Evolutionary conservation across 1,140 invertebrate genomes (phyloP).

Genomic region (Holotrichia oblita): DNA sequence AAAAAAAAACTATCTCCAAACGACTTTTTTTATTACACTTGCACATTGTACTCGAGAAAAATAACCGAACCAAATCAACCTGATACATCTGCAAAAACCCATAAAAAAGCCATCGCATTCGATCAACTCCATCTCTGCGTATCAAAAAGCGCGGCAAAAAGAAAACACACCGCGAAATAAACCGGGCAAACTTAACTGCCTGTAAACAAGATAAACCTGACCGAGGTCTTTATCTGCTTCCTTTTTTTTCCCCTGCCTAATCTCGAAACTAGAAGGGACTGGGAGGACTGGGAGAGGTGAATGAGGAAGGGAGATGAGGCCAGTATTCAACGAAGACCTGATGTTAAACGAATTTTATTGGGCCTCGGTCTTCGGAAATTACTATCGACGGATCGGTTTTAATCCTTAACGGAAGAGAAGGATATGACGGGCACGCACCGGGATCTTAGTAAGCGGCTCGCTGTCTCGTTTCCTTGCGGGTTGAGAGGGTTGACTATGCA

Average conservation of each 20-base stretch:
- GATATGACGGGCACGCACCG: no score
- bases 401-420: background rate
- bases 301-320: no score
- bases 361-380: conserved; percentile 1
- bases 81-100: background rate
- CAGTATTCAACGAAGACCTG: background rate
- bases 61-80: background rate
- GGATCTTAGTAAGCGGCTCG: no score
- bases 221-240: conserved; percentile 2
- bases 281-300: no score
- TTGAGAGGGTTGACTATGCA: no score
- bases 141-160: background rate
- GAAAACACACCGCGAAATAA: background rate
- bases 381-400: background rate
- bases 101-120: background rate
- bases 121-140: background rate
- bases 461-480: no score
- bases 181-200: background rate
- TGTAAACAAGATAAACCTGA: conserved; percentile 20
- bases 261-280: no score
- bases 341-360: conserved; percentile 14
- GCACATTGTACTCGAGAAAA: background rate
- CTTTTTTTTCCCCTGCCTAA: no score
- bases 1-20: no score
- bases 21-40: no score